Evolutionary conservation across 2,113 vertebrate species (phyloP).

Genomic region (Butorides virescens): DNA sequence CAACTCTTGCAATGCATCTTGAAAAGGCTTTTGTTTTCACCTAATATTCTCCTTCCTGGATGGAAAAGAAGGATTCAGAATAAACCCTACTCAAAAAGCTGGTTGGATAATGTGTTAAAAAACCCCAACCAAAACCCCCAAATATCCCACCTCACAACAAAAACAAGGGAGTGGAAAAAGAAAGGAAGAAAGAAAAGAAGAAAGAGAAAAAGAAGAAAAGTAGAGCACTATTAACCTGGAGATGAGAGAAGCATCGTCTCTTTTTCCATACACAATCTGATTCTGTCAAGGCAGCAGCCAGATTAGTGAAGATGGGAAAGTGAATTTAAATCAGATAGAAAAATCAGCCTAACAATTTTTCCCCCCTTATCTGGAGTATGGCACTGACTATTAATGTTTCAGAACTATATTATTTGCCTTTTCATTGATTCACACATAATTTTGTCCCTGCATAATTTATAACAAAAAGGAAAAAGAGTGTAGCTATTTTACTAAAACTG

Average conservation of each 20-base stretch:
- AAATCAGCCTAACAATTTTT: slow-evolving; percentile 62
- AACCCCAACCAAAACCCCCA: fast-evolving
- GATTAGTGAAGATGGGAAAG: slow-evolving; percentile 55
- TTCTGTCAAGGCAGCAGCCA: slow-evolving; percentile 53
- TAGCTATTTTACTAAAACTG: slow-evolving; percentile 76
- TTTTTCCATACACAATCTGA: slow-evolving; percentile 38
- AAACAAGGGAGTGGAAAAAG: background rate
- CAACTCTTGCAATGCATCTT: background rate
- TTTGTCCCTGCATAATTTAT: slow-evolving; percentile 75
- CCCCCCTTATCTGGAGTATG: slow-evolving; percentile 17
- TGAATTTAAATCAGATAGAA: slow-evolving; percentile 66
- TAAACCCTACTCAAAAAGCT: background rate
- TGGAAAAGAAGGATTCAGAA: background rate
- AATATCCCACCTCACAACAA: background rate
- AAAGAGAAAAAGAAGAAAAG: fast-evolving
- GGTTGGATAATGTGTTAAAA: background rate
- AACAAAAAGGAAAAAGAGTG: slow-evolving; percentile 69
- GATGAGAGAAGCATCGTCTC: slow-evolving; percentile 36
- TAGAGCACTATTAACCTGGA: background rate
- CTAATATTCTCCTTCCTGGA: background rate
- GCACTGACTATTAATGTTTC: slow-evolving; percentile 73
- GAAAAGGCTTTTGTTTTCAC: background rate
- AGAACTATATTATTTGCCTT: slow-evolving; percentile 79
- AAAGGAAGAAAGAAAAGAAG: fast-evolving
- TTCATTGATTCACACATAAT: slow-evolving; percentile 74